Base-by-base conservation (phyloP, 2,113 vertebrate genomes). In the Chionis minor region DNA sequence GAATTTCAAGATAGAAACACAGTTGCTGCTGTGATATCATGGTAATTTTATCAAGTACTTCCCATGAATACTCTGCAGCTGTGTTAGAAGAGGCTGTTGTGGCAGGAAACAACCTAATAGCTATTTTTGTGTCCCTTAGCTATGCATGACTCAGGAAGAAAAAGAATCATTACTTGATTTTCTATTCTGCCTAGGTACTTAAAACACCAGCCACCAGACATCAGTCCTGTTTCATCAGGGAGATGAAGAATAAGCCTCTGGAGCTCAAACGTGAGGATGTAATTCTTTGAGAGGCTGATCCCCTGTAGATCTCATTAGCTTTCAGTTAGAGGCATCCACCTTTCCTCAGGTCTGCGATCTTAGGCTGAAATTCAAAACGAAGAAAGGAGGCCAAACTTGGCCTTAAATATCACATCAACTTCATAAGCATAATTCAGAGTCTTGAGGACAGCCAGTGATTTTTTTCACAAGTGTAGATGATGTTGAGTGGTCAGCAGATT, bases 131-230 rank as follows among this genome's bases (percentile, higher is more conserved):
- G 27, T 81, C 44, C 73, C 47, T 90, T 81, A 91, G 65, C 92
- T 94, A 75, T 56, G 35, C 52, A 87, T 94, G 86, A 91, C 77
- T 97, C 92, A 89, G 92, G 92, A 96, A 95, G 56, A 94, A 94
- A 74, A 93, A 95, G 72, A 88, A 96, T 96, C 40, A 65, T 83
- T 88, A 79, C 83, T 96, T 96, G 92, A 96, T 96, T 97, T 96
- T 79, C 92, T 94, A 89, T 96, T 96, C 88, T 94, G 77, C 66
- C 35, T 93, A 81, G 52, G 77, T 92, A 78, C 86, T 96, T 96
- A 79, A 45, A 93, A 84, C 54, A 78, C 47, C 61, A 92, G 3
- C 94, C 92, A 92, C 30, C 54, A 65, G 79, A 73, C 75, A 83
- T 70, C 71, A 95, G 65, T 56, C 35, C 58, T 88, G 7, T 96